Evolutionary conservation across 30 jellyfish, hydroid and myxozoan species (phyloP).

Genomic region (Aurelia coerulea): DNA sequence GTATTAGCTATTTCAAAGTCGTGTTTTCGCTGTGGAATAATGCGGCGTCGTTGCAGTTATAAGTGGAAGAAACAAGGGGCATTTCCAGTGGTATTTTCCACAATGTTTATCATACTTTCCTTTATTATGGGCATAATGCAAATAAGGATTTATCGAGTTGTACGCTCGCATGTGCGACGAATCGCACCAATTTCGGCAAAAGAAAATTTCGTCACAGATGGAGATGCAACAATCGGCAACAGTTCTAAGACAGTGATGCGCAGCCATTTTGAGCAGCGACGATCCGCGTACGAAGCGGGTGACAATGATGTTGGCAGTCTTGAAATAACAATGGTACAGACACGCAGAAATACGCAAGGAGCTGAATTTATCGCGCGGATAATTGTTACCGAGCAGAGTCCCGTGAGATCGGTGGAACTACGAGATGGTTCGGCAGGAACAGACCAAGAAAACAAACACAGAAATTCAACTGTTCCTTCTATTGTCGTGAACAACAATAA

Average conservation of each 20-base stretch:
- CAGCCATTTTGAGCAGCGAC: neutral
- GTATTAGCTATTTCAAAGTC: conserved; percentile 9
- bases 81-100: conserved; percentile 11
- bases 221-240: conserved; percentile 3
- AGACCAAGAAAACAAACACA: neutral
- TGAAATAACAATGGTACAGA: neutral
- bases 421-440: no score
- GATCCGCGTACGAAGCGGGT: neutral
- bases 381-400: neutral
- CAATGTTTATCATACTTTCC: neutral
- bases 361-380: neutral
- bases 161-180: conserved; percentile 39
- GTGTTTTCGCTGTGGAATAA: neutral
- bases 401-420: no score
- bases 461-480: neutral
- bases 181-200: conserved; percentile 16
- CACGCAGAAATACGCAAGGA: neutral
- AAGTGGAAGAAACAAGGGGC: neutral
- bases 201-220: neutral
- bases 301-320: neutral
- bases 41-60: conserved; percentile 23
- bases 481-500: neutral
- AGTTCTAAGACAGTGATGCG: neutral
- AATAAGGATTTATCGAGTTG: conserved; percentile 31
- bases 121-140: conserved; percentile 31